phyloP scores from a whole-genome alignment of 2,113 vertebrate genomes.

The Puntigrus tetrazona region DNA sequence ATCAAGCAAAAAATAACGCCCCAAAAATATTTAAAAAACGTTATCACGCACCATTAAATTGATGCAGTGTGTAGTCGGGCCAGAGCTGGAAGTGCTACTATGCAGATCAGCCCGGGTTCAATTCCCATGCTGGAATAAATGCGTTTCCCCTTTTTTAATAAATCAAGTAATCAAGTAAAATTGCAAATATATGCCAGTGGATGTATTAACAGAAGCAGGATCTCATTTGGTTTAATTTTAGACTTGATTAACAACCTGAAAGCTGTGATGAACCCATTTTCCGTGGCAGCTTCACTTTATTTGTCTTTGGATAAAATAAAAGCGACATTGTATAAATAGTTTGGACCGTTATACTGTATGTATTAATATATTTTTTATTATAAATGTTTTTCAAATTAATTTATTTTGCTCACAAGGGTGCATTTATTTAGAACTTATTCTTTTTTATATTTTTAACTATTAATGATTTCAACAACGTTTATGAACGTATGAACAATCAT shows the following conservation, averaged over 20 bases:
- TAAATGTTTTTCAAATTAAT: too few relatives aligned
- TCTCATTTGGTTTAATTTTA: neutral
- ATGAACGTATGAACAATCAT: too few relatives aligned
- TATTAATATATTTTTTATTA: too few relatives aligned
- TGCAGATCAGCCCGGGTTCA: neutral
- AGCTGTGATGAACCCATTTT: neutral
- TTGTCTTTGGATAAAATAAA: neutral
- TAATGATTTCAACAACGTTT: too few relatives aligned
- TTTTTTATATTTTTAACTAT: too few relatives aligned
- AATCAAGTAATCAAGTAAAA: neutral
- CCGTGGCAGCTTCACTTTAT: neutral
- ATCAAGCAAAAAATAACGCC: neutral
- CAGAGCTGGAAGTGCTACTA: neutral
- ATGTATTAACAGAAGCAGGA: neutral
- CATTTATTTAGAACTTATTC: too few relatives aligned
- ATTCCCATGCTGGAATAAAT: constrained; percentile 23
- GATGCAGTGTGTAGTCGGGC: neutral
- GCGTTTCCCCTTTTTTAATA: neutral
- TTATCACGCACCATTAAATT: neutral
- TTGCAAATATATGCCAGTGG: neutral
- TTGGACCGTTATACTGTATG: too few relatives aligned
- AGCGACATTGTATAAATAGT: too few relatives aligned
- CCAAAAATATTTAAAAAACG: neutral
- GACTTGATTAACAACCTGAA: neutral
- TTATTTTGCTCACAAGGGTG: too few relatives aligned